Evolutionary conservation across 2,797 vertebrate species (phyloP).

Genomic region (Myripristis jacobus): DNA sequence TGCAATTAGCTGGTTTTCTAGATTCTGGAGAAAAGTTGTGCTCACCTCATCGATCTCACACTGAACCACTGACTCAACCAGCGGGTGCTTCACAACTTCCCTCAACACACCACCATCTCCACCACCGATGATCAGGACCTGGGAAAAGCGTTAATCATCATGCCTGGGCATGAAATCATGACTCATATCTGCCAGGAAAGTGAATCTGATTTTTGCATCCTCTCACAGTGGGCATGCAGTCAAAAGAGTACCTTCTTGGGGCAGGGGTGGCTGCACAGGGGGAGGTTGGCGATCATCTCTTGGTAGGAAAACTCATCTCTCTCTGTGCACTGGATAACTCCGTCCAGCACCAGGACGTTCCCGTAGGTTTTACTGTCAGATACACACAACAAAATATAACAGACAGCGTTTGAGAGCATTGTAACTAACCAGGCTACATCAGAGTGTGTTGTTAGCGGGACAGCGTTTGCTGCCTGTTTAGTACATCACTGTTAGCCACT

Average conservation of each 20-base stretch:
- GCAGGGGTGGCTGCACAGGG: slow-evolving; percentile 92
- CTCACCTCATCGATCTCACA: slow-evolving; percentile 97
- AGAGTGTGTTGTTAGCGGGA: no score
- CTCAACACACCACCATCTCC: slow-evolving; percentile 95
- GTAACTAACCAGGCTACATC: background rate
- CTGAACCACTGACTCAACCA: slow-evolving; percentile 93
- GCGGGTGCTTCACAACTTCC: slow-evolving; percentile 93
- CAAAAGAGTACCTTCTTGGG: slow-evolving; percentile 91
- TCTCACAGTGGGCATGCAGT: background rate
- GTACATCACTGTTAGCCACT: no score
- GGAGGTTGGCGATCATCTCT: slow-evolving; percentile 98
- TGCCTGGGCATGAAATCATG: background rate
- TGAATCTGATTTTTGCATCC: background rate
- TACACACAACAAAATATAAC: background rate
- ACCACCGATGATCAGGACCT: slow-evolving; percentile 97
- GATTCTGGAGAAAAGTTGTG: background rate
- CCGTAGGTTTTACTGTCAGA: slow-evolving; percentile 93
- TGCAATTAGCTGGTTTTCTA: background rate
- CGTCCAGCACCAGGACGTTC: slow-evolving; percentile 95
- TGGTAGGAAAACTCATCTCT: slow-evolving; percentile 98
- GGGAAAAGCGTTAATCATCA: background rate
- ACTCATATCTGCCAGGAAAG: background rate
- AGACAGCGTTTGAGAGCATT: background rate
- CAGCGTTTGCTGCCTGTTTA: no score
- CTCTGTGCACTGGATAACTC: slow-evolving; percentile 98